Conservation (phyloP, 2,888 invertebrate genomes). For the Diaphora mendica region DNA sequence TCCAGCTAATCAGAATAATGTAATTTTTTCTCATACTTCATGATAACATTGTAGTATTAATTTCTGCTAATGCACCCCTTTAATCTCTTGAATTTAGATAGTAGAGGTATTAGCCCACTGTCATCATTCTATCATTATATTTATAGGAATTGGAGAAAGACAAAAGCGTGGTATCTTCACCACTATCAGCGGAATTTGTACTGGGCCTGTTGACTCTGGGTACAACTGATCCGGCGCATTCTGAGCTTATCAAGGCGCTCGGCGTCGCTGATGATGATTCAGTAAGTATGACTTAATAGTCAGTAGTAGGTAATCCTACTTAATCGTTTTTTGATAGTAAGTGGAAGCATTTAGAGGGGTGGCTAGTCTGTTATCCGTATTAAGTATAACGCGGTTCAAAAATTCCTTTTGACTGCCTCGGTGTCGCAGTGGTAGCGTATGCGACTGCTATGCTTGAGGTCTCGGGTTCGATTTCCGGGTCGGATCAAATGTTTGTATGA, state of each 20-base stretch:
- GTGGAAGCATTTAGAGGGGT: not conserved
- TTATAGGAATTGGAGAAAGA: conserved; percentile 74
- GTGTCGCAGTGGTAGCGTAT: too few species aligned
- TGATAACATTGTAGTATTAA: not conserved
- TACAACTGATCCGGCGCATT: conserved; percentile 69
- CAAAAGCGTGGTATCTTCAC: conserved; percentile 81
- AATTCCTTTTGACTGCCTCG: too few species aligned
- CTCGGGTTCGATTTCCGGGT: too few species aligned
- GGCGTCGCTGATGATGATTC: conserved; percentile 70
- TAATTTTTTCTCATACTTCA: not conserved
- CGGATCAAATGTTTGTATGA: too few species aligned
- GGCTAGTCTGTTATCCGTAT: not conserved
- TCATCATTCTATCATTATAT: not conserved
- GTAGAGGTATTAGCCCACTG: not conserved
- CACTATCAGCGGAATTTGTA: conserved; percentile 81
- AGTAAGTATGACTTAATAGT: too few species aligned
- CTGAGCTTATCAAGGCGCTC: conserved; percentile 69
- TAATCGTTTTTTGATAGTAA: not conserved
- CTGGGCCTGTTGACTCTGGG: conserved; percentile 78
- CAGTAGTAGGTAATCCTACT: not conserved
- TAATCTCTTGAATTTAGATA: not conserved
- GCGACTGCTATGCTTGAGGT: too few species aligned
- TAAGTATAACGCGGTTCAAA: not conserved
- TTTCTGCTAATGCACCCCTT: not conserved
- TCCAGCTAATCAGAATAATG: not conserved